phyloP scores from a whole-genome alignment of 2,888 invertebrate species.

The Biston stratarius region DNA sequence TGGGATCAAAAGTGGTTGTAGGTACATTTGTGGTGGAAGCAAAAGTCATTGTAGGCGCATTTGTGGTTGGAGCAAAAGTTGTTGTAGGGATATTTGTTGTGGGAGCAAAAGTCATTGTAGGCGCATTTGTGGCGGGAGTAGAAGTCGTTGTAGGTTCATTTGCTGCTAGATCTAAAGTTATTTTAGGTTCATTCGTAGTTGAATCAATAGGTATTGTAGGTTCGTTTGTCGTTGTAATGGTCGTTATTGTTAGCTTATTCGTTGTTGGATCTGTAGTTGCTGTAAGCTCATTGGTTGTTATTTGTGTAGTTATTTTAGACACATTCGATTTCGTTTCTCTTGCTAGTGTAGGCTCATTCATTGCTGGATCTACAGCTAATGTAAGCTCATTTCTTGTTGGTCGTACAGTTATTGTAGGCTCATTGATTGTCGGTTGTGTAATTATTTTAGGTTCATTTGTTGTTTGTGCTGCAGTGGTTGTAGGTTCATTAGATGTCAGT shows the following conservation, averaged over 20 bases:
- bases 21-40: neutral
- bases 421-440: neutral
- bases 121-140: neutral
- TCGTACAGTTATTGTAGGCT: neutral
- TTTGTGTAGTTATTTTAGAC: neutral
- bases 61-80: neutral
- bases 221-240: neutral
- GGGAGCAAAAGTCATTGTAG: neutral
- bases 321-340: neutral
- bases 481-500: neutral
- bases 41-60: neutral
- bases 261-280: neutral
- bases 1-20: neutral
- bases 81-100: neutral
- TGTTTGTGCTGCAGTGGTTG: neutral
- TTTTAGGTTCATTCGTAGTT: neutral
- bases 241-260: no score
- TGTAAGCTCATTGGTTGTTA: neutral
- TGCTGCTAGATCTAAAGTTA: neutral
- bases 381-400: neutral
- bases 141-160: neutral
- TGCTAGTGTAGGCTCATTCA: neutral
- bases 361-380: neutral
- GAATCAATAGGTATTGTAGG: neutral
- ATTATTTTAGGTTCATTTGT: neutral